Percentiles rank a stretch among this genome's conserved stretches.
phyloP scores from a whole-genome alignment of 2,888 invertebrate species.

The Tineola bisselliella region DNA sequence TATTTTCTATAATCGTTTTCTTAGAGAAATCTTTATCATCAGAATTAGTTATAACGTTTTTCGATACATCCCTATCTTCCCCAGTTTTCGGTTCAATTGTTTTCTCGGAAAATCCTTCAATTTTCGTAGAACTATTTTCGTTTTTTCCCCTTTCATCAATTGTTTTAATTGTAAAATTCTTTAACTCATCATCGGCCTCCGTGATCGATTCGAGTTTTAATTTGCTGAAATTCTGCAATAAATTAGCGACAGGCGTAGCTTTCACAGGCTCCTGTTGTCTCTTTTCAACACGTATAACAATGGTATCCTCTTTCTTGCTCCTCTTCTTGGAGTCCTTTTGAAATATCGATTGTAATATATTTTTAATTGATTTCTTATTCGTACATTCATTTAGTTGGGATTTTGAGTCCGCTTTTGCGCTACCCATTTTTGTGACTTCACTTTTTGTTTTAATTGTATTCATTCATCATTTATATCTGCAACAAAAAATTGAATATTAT shows the following conservation, averaged over 20 bases:
- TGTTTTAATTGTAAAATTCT: slow-evolving; percentile 29
- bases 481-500: too few species aligned
- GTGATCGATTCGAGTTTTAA: slow-evolving; percentile 22
- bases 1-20: background rate
- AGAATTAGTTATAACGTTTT: background rate
- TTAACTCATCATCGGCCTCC: slow-evolving; percentile 27
- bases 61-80: background rate
- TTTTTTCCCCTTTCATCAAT: background rate
- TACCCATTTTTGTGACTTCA: slow-evolving; percentile 37
- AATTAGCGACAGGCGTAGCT: slow-evolving; percentile 23
- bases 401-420: slow-evolving; percentile 28
- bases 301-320: slow-evolving; percentile 21
- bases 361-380: slow-evolving; percentile 36
- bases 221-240: slow-evolving; percentile 31
- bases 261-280: slow-evolving; percentile 19
- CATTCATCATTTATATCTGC: background rate
- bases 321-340: slow-evolving; percentile 23
- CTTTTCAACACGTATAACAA: background rate
- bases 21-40: background rate
- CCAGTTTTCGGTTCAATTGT: background rate
- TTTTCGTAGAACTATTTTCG: background rate
- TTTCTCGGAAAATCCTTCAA: background rate
- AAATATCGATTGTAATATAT: slow-evolving; percentile 24
- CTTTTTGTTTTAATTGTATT: too few species aligned
- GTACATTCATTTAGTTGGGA: slow-evolving; percentile 26